A percentile compares a stretch with the other conserved stretches of the same genome.
These are phyloP conservation scores for Podiceps cristatus DNA, from an alignment of 2,113 vertebrate genomes.

Conservation along the genomic window DNA sequence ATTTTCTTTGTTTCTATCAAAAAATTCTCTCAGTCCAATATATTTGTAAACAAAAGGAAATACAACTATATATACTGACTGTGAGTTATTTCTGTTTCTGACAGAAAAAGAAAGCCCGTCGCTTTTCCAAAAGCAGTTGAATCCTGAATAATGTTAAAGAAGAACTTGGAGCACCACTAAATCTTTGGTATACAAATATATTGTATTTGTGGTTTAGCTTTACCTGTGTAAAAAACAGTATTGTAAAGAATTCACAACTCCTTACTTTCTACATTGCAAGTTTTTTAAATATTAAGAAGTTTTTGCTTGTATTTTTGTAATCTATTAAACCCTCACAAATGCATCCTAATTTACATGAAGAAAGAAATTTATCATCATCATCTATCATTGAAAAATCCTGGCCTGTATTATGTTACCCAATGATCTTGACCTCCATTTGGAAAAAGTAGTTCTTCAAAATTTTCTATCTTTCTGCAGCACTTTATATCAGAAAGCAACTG, in stretches of 20 bases:
- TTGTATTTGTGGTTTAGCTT: not conserved
- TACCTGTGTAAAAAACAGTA: accelerated
- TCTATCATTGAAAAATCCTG: not conserved
- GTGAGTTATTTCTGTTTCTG: not conserved
- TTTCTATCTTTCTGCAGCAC: not conserved
- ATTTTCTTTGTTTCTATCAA: not conserved
- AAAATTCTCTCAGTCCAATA: not conserved
- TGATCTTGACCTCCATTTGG: not conserved
- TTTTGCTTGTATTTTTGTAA: not conserved
- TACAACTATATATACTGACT: accelerated
- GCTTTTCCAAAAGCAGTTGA: not conserved
- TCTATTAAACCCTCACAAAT: not conserved
- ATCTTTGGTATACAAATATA: not conserved
- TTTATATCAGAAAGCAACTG: not conserved
- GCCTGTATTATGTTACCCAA: not conserved
- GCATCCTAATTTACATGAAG: not conserved
- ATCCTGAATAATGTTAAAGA: not conserved
- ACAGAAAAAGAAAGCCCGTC: not conserved
- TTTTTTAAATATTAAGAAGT: no score
- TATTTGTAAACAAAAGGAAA: not conserved
- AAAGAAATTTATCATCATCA: not conserved
- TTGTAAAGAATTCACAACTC: not conserved
- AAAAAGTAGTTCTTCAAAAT: not conserved
- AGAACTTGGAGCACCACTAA: not conserved
- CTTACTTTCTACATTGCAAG: not conserved